Base-by-base conservation (phyloP, 37 sponge, comb jelly and placozoan genomes). In the Oopsacas minuta region DNA sequence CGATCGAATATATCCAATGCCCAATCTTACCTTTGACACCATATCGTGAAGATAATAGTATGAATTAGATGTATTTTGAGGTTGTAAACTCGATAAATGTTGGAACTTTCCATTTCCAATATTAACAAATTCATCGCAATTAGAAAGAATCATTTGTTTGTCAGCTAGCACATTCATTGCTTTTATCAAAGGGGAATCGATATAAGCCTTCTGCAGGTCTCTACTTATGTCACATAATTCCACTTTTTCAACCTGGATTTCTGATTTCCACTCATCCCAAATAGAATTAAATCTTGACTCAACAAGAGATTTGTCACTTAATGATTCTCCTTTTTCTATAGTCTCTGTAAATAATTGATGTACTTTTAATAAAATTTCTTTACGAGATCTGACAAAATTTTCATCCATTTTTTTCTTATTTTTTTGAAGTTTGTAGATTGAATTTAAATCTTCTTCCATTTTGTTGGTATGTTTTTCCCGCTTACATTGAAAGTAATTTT, bases 381-480 rank as follows among this genome's bases (percentile, higher is more conserved):
- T 61, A 34, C 75, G 75, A 61, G 3, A 61, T 3, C 22, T 61
- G 7, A n/a, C 30, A n/a, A 61, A 61, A 25, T 61, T 61, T n/a
- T 61, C 28, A 61, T 61, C 75, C 75, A 61, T 61, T 12, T 12
- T n/a, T 61, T 61, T 61, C 75, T 61, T 61, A 61, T 25, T 61
- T 61, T 61, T 10, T 61, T 61, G 75, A 3, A 61, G 32, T 61
- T n/a, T 10, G 28, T 61, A n/a, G 22, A 61, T 61, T 34, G 28
- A 32, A 3, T 10, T 61, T 7, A 32, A 61, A 7, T 61, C 75
- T 12, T n/a, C 30, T 12, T 61, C 75, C 75, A 61, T 61, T n/a
- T 61, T n/a, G 17, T 61, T 61, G 1, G 28, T 3, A 25, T 61
- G 75, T 61, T 25, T 25, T 61, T 61, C 75, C 28, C 75, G 22